A percentile compares a stretch with the other conserved stretches of the same genome.
Conservation (phyloP, 2,888 invertebrate species). For the Caenorhabditis uteleia region DNA sequence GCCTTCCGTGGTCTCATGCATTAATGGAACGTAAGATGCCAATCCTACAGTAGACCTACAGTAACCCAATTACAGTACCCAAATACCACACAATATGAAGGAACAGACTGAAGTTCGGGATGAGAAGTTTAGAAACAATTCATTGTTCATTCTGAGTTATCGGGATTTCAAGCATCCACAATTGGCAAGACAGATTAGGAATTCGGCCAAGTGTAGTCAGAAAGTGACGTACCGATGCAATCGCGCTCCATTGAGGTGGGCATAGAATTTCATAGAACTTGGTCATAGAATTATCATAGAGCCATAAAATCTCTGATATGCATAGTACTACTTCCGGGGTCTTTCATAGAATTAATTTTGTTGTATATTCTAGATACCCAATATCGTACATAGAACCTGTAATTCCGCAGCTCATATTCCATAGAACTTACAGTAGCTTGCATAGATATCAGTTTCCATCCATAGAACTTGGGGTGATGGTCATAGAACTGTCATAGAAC, state of each 20-base stretch:
- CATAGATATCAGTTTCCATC: too few relatives aligned
- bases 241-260: constrained; percentile 48
- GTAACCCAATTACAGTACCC: constrained; percentile 43
- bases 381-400: too few relatives aligned
- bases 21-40: constrained; percentile 34
- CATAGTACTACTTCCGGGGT: too few relatives aligned
- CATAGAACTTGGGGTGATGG: too few relatives aligned
- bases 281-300: too few relatives aligned
- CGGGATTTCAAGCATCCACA: constrained; percentile 50
- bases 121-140: constrained; percentile 28
- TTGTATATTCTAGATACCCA: too few relatives aligned
- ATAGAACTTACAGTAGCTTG: too few relatives aligned
- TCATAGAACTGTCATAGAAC: too few relatives aligned
- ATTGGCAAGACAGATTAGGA: constrained; percentile 36
- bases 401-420: too few relatives aligned
- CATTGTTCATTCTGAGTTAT: constrained; percentile 46
- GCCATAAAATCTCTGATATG: too few relatives aligned
- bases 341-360: too few relatives aligned
- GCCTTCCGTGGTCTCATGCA: constrained; percentile 48
- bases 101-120: constrained; percentile 41
- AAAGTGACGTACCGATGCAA: constrained; percentile 50
- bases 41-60: not conserved
- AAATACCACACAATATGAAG: constrained; percentile 59
- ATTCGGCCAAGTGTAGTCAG: constrained; percentile 48
- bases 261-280: too few relatives aligned